A percentile compares a stretch with the other conserved stretches of the same genome.
Evolutionary conservation across 2,113 vertebrate species (phyloP).

Genomic region (Oryzias javanicus): DNA sequence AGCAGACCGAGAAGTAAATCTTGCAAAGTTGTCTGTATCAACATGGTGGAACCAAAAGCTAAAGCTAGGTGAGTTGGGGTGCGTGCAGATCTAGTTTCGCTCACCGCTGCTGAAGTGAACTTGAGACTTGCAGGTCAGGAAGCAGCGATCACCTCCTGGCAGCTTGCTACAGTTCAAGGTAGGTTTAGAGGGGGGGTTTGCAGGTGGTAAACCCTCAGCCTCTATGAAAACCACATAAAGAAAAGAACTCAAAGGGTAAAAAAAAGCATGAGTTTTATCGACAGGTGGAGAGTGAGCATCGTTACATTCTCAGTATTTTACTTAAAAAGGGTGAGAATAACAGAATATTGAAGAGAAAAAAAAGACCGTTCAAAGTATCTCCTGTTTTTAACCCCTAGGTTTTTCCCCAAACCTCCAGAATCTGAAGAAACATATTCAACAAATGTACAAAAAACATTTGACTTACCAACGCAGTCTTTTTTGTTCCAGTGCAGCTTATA

Average conservation of each 20-base stretch:
- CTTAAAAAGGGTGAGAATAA: constrained; percentile 69
- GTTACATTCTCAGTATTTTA: constrained; percentile 27
- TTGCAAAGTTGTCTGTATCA: not conserved
- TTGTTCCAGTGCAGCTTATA: constrained; percentile 97
- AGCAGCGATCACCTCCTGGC: constrained; percentile 88
- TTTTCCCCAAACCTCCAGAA: constrained; percentile 6
- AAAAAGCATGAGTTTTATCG: constrained; percentile 16
- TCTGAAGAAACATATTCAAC: not conserved
- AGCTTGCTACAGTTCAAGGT: constrained; percentile 88
- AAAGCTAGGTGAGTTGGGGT: not conserved
- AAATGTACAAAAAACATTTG: constrained; percentile 5
- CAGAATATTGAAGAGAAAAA: constrained; percentile 61
- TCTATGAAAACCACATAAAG: constrained; percentile 76
- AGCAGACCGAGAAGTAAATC: no score
- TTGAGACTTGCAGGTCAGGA: constrained; percentile 88
- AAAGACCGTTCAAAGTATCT: constrained; percentile 89
- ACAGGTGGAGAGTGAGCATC: not conserved
- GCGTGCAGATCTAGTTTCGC: constrained; percentile 50
- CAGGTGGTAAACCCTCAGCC: constrained; percentile 78
- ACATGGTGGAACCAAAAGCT: not conserved
- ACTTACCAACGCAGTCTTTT: constrained; percentile 98
- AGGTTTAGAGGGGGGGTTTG: constrained; percentile 74
- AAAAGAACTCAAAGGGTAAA: constrained; percentile 69
- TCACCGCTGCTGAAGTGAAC: constrained; percentile 89
- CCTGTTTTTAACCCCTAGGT: constrained; percentile 81